Conservation (phyloP, 2,113 vertebrate genomes). For the Okapia johnstoni region DNA sequence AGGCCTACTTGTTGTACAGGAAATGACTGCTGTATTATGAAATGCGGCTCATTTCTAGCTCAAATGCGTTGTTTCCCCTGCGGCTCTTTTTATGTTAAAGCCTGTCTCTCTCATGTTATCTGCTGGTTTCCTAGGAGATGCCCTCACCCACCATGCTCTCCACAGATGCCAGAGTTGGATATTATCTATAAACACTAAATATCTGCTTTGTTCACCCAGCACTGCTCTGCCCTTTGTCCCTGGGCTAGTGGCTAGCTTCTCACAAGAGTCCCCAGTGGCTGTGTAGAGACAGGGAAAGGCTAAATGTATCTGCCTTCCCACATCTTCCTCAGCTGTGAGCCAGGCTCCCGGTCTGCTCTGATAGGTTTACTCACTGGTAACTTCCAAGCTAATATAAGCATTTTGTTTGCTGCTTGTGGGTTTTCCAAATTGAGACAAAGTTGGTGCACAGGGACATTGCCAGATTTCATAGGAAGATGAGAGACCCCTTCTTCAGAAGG, state of each 20-base stretch:
- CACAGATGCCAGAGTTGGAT: slow-evolving; percentile 76
- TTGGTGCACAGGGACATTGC: slow-evolving; percentile 68
- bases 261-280: slow-evolving; percentile 72
- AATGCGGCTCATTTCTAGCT: slow-evolving; percentile 70
- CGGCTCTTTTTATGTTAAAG: slow-evolving; percentile 81
- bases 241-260: slow-evolving; percentile 74
- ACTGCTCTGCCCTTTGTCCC: slow-evolving; percentile 74
- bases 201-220: slow-evolving; percentile 80
- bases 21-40: slow-evolving; percentile 70
- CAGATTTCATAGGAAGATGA: slow-evolving; percentile 7
- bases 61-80: slow-evolving; percentile 68
- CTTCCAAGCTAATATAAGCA: slow-evolving; percentile 57
- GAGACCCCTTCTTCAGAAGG: slow-evolving; percentile 58
- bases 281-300: slow-evolving; percentile 72
- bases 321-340: slow-evolving; percentile 47
- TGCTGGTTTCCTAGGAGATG: slow-evolving; percentile 87
- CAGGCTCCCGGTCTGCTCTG: slow-evolving; percentile 33
- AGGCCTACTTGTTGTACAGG: slow-evolving; percentile 38
- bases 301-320: slow-evolving; percentile 45
- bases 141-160: slow-evolving; percentile 78
- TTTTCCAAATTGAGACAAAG: slow-evolving; percentile 74
- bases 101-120: slow-evolving; percentile 82
- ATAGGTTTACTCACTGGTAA: slow-evolving; percentile 66
- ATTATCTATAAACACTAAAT: slow-evolving; percentile 81
- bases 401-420: background rate